A percentile compares a stretch with the other conserved stretches of the same genome.
phyloP scores from a whole-genome alignment of 2,888 invertebrate genomes.

The Reticulitermes lucifugus region DNA sequence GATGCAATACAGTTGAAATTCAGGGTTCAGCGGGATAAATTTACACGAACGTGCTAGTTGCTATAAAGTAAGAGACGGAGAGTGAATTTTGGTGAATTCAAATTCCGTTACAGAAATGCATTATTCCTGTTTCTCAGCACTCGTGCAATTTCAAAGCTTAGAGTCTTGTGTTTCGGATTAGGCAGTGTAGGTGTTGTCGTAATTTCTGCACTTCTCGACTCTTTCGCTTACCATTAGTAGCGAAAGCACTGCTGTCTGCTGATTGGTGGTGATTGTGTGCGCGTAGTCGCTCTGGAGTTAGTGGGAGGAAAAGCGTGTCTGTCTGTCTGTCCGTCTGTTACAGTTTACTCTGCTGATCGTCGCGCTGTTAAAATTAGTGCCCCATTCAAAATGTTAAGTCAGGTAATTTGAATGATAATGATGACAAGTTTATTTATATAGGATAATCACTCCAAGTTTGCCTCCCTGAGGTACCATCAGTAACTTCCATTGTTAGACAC shows the following conservation, averaged over 20 bases:
- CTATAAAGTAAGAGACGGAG: no score
- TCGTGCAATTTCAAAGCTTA: no score
- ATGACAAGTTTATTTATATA: conserved; percentile 13
- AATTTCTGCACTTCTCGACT: background rate
- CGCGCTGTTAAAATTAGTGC: conserved; percentile 29
- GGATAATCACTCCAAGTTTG: background rate
- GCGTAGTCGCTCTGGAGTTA: background rate
- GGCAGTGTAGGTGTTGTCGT: background rate
- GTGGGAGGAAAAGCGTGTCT: background rate
- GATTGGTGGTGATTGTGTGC: conserved; percentile 20
- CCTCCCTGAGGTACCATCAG: background rate
- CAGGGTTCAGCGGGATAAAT: no score
- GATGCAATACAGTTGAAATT: no score
- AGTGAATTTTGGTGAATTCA: no score
- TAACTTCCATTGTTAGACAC: background rate
- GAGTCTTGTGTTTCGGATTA: background rate
- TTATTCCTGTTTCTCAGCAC: no score
- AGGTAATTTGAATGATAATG: conserved; percentile 35
- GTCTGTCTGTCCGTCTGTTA: conserved; percentile 11
- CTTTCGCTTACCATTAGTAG: background rate
- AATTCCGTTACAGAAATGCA: no score
- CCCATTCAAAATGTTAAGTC: conserved; percentile 26
- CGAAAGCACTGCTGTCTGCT: background rate
- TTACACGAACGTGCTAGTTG: no score
- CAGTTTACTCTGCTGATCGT: background rate